Conservation (phyloP, 1,140 invertebrate genomes). For the Microplitis demolitor region DNA sequence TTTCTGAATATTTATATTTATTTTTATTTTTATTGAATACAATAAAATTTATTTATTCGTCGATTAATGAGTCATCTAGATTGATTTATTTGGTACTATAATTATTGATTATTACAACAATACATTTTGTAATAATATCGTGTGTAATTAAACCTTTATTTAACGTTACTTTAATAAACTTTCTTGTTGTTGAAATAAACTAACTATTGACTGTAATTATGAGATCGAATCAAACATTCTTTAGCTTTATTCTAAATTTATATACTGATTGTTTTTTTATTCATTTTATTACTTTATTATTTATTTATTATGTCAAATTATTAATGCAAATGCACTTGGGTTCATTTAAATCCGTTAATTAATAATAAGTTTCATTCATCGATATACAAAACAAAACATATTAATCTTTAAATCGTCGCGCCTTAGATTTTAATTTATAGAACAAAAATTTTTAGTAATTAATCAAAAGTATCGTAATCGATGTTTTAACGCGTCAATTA, state of each 20-base stretch:
- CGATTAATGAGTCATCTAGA: background rate
- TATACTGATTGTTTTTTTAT: constrained; percentile 3
- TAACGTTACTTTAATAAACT: too few species aligned
- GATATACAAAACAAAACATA: too few species aligned
- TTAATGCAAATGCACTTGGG: too few species aligned
- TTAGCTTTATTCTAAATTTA: constrained; percentile 6
- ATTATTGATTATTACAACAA: background rate
- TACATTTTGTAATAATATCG: background rate
- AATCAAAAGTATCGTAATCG: too few species aligned
- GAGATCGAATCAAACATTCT: constrained; percentile 15
- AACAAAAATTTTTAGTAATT: too few species aligned
- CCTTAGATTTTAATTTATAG: too few species aligned
- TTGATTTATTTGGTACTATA: background rate
- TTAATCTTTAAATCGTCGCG: too few species aligned
- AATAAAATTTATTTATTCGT: background rate
- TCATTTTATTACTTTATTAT: background rate
- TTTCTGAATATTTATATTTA: background rate
- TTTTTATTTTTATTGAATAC: background rate
- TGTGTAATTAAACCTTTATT: background rate
- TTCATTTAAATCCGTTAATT: too few species aligned
- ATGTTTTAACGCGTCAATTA: too few species aligned
- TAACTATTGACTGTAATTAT: constrained; percentile 32
- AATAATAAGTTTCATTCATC: too few species aligned
- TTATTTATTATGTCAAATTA: background rate
- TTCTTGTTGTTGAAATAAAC: constrained; percentile 8